These are phyloP conservation scores for Petrocephalus microphthalmus DNA, from an alignment of 2,113 vertebrate species.

Conservation along the genomic window DNA sequence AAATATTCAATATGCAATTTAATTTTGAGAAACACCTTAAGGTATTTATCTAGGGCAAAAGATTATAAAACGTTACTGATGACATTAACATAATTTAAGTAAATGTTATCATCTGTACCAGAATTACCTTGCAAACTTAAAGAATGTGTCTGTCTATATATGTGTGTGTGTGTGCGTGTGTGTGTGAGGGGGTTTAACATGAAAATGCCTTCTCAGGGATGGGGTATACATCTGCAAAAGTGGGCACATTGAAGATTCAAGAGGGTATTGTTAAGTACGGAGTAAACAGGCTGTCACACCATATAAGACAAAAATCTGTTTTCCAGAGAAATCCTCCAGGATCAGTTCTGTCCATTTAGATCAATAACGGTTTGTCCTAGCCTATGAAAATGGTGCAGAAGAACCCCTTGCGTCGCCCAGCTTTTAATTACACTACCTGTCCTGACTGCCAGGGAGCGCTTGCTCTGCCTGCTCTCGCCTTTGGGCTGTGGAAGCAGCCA, in stretches of 20 bases:
- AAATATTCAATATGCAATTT: neutral
- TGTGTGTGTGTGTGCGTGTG: no score
- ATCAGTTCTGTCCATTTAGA: neutral
- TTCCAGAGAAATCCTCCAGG: neutral
- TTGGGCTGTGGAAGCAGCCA: constrained; percentile 57
- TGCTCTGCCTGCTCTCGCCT: constrained; percentile 25
- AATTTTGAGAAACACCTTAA: neutral
- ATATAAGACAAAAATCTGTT: neutral
- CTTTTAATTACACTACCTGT: neutral
- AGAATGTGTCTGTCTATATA: neutral
- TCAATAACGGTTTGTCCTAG: neutral
- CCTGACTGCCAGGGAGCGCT: constrained; percentile 3
- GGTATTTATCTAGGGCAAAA: neutral
- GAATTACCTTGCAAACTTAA: neutral
- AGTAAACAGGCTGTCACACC: neutral
- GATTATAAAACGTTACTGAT: neutral
- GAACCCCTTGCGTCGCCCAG: neutral
- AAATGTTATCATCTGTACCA: neutral
- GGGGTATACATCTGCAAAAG: neutral
- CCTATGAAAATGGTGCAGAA: neutral
- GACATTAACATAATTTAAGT: neutral
- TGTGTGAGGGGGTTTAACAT: neutral
- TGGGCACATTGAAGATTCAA: neutral
- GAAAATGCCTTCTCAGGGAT: neutral
- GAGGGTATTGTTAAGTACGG: neutral